Base-by-base conservation (phyloP, 2,888 invertebrate species). In the Diaprepes abbreviatus region DNA sequence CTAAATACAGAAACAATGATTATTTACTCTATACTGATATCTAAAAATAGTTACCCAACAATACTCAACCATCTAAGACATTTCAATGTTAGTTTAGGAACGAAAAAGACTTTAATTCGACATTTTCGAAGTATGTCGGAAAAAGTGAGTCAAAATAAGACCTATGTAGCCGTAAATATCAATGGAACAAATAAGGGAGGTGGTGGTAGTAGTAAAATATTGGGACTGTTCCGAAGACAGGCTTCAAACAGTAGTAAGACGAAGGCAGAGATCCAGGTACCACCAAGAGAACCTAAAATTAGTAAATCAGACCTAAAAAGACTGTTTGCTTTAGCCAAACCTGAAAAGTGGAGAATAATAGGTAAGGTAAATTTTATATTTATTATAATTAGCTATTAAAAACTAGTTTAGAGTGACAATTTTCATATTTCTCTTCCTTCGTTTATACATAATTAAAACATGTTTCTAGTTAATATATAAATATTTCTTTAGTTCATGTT, bases 291-390 rank as follows among this genome's bases (percentile, higher is more conserved):
- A n/a, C 70, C 59, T 24, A 59, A 67, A 36, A 35, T 77, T 12
- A 87, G 86, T 77, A 83, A 84, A 76, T 85, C 89, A 1, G 89
- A 89, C 77, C 68, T 89, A 50, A 86, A 83, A 74, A 82, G 89
- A 74, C 81, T 90, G 71, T 84, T 89, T 77, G 83, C 86, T 60
- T 84, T 90, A 78, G 89, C 89, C 9, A 88, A 86, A 77, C 89
- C 89, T 33, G 89, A 90, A 78, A 88, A 88, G 86, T 89, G 89
- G 89, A 89, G 86, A 66, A 82, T 90, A 70, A 82, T 87, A 75
- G 87, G 89, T 89, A 77, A 74, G 71, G 48, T 52, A 40, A 24
- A 24, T n/a, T n/a, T n/a, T n/a, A n/a, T n/a, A n/a, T n/a, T n/a
- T n/a, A n/a, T n/a, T n/a, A n/a, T n/a, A n/a, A n/a, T n/a, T n/a